Base-by-base conservation (phyloP, 2,113 vertebrate genomes). In the Pseudonaja textilis region DNA sequence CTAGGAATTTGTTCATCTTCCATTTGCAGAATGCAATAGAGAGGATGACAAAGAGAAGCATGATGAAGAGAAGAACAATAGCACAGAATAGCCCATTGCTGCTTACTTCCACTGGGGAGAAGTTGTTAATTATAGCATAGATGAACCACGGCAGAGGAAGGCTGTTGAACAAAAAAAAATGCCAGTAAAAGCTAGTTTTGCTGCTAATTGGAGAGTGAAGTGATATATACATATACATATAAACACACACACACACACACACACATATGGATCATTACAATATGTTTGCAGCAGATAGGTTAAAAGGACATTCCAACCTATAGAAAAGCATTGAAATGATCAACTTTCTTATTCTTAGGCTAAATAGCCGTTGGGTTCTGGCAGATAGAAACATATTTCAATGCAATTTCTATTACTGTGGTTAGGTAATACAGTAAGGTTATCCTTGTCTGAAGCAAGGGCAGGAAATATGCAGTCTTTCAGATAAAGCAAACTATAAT, bases 41-140 rank as follows among this genome's bases (percentile, higher is more conserved):
- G 93, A 99, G 97, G 97, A 99, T 99, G 96, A 99, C 99, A 81
- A 99, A 99, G 89, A 99, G 97, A 87, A 99, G 98, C 99, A 99
- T 99, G 97, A 99, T 98, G 98, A 99, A 99, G 96, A 99, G 99
- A 56, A 99, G 99, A 94, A 99, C 98, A 34, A 99, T 99, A 1
- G 99, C 99, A 1, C 99, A 99, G 98, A 99, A 99, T 88, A 99
- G 98, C 86, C 99, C 99, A 1, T 99, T 99, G 98, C 99, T 99
- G 98, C 99, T 99, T 94, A 99, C 99, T 1, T 96, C 85, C 96
- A 99, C 98, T 0, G 99, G 97, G 1, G 91, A 54, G 93, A 99
- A 88, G 56, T 91, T 94, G 93, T 97, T 98, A 93, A 98, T 94
- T 14, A 97, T 18, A 93, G 98, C 97, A 95, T 96, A 99, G 47